Evolutionary conservation across 2,888 invertebrate genomes (phyloP), one percentile per base, ranked within the genome.

Genomic region (Drosophila bunnanda): DNA sequence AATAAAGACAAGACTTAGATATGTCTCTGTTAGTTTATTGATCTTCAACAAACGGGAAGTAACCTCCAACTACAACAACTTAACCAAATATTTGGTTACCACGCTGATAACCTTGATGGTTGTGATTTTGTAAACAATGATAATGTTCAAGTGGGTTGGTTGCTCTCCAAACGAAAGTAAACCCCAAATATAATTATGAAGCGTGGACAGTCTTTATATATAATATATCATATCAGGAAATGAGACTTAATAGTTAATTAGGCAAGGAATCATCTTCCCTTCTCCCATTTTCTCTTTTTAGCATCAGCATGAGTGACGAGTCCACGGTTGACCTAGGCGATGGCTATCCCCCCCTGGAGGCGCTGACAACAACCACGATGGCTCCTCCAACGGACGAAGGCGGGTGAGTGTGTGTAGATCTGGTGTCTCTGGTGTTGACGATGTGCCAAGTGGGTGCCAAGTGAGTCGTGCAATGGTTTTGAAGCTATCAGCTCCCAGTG

Each of bases 291-390:
- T 38, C 12, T 17, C 38, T 12, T 41, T 12, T 7, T 15, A 44
- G 4, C 39, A 22, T 13, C 75, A 89, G 85, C 64, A 89, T 89
- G 89, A 87, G 75, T 82, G 76, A 79, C 53, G 62, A 76, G 68
- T 76, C 77, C 53, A 79, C 75, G 17, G 52, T 65, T 59, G 73
- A 69, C 61, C 54, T 59, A 32, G 46, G 46, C 36, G 71, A 60
- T 67, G 69, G 54, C 61, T 54, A 50, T 52, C 53, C 75, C 22
- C 75, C 75, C 20, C 36, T 72, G 75, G 78, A 77, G 61, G 50
- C 46, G 55, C 44, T 52, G 58, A 32, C 59, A 22, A 55, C 52
- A 56, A 43, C 73, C 1, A 57, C 52, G 43, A 38, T 72, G 57
- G 28, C 56, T 13, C 53, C 73, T 28, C 67, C 72, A 22, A 82